Evolutionary conservation across 2,797 vertebrate genomes (phyloP).

Genomic region (Erethizon dorsatum): DNA sequence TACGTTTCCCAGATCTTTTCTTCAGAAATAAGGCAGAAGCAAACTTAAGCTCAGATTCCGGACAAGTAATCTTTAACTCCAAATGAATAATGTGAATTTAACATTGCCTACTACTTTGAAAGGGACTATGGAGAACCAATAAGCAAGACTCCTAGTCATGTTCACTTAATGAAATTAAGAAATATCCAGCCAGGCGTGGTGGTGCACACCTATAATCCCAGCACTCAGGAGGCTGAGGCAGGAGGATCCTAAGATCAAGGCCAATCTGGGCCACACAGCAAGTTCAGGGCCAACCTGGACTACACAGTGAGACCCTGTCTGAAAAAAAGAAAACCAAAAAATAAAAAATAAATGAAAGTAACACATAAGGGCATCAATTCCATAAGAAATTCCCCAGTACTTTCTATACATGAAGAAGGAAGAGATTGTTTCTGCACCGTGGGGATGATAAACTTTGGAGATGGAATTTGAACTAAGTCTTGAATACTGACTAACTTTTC

Average conservation of each 20-base stretch:
- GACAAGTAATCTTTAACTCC: conserved; percentile 32
- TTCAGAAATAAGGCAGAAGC: conserved; percentile 37
- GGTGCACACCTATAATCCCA: not conserved
- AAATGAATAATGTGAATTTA: conserved; percentile 15
- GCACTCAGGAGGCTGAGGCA: not conserved
- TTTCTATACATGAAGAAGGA: not conserved
- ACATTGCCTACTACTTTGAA: not conserved
- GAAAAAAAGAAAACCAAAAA: not conserved
- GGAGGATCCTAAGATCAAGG: not conserved
- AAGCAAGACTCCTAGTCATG: not conserved
- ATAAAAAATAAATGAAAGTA: not conserved
- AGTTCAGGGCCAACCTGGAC: not conserved
- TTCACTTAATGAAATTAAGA: conserved; percentile 34
- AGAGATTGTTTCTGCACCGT: not conserved
- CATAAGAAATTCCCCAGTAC: not conserved
- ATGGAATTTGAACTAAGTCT: conserved; percentile 7
- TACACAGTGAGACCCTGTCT: not conserved
- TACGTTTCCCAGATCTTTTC: conserved; percentile 44
- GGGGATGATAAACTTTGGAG: not conserved
- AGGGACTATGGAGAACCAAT: not conserved
- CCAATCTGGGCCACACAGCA: not conserved
- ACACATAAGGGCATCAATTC: not conserved
- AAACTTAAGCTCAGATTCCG: not conserved
- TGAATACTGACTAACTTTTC: conserved; percentile 41
- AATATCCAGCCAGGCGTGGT: not conserved